These are phyloP conservation scores for Istiophorus platypterus DNA, from an alignment of 2,113 vertebrate species.

Conservation along the genomic window DNA sequence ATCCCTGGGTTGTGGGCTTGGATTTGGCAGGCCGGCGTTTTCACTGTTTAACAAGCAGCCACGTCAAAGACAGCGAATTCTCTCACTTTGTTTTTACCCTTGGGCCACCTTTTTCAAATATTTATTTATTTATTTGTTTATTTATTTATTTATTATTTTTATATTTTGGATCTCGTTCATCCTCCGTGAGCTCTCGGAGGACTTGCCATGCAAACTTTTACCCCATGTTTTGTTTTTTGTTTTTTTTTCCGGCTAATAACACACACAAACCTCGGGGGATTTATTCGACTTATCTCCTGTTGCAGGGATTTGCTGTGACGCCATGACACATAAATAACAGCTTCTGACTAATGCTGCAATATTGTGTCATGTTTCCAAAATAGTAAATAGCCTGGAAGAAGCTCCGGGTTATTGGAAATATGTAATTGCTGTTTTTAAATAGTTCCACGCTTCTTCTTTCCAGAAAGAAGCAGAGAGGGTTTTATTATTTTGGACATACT, in stretches of 20 bases:
- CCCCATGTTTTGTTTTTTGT: too few relatives aligned
- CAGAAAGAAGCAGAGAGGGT: not conserved
- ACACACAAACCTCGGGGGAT: conserved; percentile 10
- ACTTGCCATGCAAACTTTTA: not conserved
- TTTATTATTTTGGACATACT: not conserved
- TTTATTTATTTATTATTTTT: not conserved
- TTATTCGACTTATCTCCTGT: conserved; percentile 44
- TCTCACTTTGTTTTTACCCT: not conserved
- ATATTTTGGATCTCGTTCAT: conserved; percentile 11
- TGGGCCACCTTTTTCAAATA: not conserved
- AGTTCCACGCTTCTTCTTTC: not conserved
- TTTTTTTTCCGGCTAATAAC: conserved; percentile 32
- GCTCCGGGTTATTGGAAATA: not conserved
- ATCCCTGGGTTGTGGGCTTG: conserved; percentile 9
- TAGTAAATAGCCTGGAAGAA: not conserved
- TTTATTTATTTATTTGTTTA: not conserved
- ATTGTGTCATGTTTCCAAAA: not conserved
- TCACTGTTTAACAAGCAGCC: conserved; percentile 5
- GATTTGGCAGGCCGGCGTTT: conserved; percentile 20
- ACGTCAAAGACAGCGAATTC: not conserved
- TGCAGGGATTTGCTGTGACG: conserved; percentile 17
- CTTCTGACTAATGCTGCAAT: conserved; percentile 2
- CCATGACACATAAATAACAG: conserved; percentile 12
- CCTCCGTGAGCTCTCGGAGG: not conserved
- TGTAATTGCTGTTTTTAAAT: not conserved